Evolutionary conservation across 2,113 vertebrate genomes (phyloP), one percentile per base, ranked within the genome.

Genomic region (Zosterops borbonicus): DNA sequence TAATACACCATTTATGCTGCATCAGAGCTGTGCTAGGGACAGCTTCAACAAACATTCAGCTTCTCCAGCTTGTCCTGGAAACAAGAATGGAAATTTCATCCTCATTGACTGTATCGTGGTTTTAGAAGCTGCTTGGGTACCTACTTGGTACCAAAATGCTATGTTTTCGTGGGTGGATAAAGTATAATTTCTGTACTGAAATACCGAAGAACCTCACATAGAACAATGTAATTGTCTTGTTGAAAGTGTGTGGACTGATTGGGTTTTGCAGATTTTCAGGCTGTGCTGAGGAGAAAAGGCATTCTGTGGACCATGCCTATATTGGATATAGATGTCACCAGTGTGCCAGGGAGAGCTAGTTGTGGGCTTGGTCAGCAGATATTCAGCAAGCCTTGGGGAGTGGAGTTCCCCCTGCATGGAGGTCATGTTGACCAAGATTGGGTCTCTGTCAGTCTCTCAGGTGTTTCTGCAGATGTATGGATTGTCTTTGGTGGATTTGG

Each of bases 221-320:
- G 69, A 14, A 39, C 49, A 42, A 15, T 31, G 28, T 31, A 28
- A 35, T 70, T 46, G 53, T 55, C 52, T 65, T 9, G 1, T 19
- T 46, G 20, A 53, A 88, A 20, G 55, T 0, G 0, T 42, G 31
- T 63, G 41, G 50, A 53, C 46, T 53, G 33, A 37, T 33, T 0
- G 1, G 37, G 19, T 65, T 91, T 82, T 82, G 37, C 39, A 68
- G 44, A 21, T 69, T 52, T 74, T 25, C 50, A 35, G 37, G 56
- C 33, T 89, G 23, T 52, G 28, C 18, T 59, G 33, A 74, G 19
- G 50, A 89, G 52, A 81, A 75, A 70, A 70, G 16, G 4, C 9
- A 2, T 39, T 65, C 56, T 2, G 1, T 2, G 6, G 53, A 42
- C 53, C 0, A 0, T 62, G 39, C 6, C 35, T 42, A 0, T 59